A percentile compares a stretch with the other conserved stretches of the same genome.
Evolutionary conservation across 2,113 vertebrate species (phyloP).

Genomic region (Bostrychus sinensis): DNA sequence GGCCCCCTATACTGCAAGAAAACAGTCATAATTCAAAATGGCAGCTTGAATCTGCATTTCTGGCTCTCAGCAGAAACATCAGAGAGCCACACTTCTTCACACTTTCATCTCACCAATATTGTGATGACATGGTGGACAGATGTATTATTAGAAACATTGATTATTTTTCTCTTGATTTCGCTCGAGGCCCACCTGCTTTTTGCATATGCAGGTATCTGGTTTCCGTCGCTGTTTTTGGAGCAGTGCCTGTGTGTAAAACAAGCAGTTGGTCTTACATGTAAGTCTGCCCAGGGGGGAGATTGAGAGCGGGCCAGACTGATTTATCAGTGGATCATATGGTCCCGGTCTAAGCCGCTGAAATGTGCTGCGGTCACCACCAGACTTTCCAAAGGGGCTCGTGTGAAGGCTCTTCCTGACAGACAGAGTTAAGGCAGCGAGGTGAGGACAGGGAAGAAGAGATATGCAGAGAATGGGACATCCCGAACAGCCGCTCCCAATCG

Average conservation of each 20-base stretch:
- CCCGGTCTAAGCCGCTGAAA: constrained; percentile 56
- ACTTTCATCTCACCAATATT: constrained; percentile 28
- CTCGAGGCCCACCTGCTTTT: constrained; percentile 66
- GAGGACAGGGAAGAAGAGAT: constrained; percentile 31
- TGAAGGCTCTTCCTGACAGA: constrained; percentile 44
- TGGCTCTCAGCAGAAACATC: constrained; percentile 24
- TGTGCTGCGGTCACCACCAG: constrained; percentile 49
- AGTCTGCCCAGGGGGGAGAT: constrained; percentile 54
- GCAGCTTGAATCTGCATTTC: constrained; percentile 8
- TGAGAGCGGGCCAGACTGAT: constrained; percentile 50
- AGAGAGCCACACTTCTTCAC: constrained; percentile 14
- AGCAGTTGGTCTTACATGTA: constrained; percentile 64
- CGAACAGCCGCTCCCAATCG: background rate
- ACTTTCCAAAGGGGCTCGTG: constrained; percentile 60
- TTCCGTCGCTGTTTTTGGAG: constrained; percentile 66
- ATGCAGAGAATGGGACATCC: constrained; percentile 15
- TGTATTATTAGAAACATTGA: constrained; percentile 63
- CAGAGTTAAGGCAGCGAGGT: constrained; percentile 20
- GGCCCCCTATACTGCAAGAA: constrained; percentile 2
- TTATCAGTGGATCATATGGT: constrained; percentile 67
- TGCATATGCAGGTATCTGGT: constrained; percentile 62
- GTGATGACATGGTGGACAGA: constrained; percentile 48
- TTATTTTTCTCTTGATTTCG: constrained; percentile 59
- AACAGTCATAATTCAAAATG: constrained; percentile 8
- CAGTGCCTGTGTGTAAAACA: constrained; percentile 65